phyloP scores from a whole-genome alignment of 2,888 invertebrate species.

The Brachyopa scutellaris region DNA sequence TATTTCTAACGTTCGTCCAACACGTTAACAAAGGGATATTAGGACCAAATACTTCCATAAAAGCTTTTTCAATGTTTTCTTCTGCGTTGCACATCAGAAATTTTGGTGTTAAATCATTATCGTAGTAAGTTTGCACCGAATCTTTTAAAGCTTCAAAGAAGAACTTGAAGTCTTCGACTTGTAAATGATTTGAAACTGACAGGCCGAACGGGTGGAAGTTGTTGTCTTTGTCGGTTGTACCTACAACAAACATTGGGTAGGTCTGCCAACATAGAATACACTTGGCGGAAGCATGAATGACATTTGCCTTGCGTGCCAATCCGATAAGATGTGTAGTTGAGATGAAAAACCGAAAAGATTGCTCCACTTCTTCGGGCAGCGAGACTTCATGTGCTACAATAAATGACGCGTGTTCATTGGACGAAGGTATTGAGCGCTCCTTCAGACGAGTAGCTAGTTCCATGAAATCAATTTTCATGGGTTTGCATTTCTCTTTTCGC shows the following conservation, averaged over 20 bases:
- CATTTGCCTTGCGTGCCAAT: background rate
- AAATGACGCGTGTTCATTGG: too few species aligned
- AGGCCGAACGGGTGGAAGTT: constrained; percentile 6
- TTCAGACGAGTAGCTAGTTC: too few species aligned
- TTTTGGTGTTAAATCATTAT: background rate
- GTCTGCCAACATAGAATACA: background rate
- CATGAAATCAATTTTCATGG: too few species aligned
- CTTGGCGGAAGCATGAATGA: background rate
- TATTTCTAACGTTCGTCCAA: background rate
- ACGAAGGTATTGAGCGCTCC: too few species aligned
- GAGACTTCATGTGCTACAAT: too few species aligned
- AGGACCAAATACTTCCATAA: background rate
- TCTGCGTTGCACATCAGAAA: constrained; percentile 4
- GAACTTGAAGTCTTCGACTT: background rate
- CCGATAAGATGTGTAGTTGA: background rate
- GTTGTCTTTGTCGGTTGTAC: background rate
- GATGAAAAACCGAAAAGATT: background rate
- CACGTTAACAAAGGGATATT: background rate
- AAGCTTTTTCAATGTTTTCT: background rate
- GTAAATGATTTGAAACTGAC: background rate
- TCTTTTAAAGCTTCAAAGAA: background rate
- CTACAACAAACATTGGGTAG: background rate
- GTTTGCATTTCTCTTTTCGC: too few species aligned
- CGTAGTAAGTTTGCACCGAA: background rate
- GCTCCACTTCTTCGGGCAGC: background rate